A percentile compares a stretch with the other conserved stretches of the same genome.
Evolutionary conservation across 2,113 vertebrate genomes (phyloP).

Genomic region (Dolichotis patagonum): DNA sequence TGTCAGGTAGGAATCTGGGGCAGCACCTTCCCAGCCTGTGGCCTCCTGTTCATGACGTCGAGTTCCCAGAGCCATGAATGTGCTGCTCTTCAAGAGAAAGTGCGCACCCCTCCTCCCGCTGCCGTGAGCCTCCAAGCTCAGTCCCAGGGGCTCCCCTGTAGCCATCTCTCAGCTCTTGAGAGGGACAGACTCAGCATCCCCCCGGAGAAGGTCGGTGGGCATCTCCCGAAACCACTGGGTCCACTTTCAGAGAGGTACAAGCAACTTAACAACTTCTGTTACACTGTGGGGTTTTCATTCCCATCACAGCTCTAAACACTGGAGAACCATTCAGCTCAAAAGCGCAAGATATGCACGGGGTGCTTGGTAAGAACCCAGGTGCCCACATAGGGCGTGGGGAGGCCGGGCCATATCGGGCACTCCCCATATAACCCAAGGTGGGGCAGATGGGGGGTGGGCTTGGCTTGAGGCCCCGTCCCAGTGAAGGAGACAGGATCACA

Average conservation of each 20-base stretch:
- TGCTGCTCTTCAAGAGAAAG: neutral
- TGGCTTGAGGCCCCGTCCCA: neutral
- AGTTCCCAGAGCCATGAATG: neutral
- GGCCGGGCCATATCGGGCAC: neutral
- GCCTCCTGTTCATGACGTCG: neutral
- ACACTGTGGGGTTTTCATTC: too few relatives aligned
- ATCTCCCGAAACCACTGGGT: neutral
- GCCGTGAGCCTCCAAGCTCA: neutral
- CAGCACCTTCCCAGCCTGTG: neutral
- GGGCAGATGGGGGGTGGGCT: accelerated
- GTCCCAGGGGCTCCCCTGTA: neutral
- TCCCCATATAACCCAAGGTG: neutral
- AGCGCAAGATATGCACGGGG: neutral
- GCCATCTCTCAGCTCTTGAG: neutral
- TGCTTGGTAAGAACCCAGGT: neutral
- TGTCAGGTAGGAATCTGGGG: neutral
- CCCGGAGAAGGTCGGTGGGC: neutral
- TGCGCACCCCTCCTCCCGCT: neutral
- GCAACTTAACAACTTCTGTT: neutral
- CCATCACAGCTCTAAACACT: neutral
- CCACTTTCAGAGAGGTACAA: neutral
- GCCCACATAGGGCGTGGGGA: neutral
- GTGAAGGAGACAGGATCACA: too few relatives aligned
- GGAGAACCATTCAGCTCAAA: neutral
- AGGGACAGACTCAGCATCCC: neutral